phyloP scores from a whole-genome alignment of 2,797 vertebrate genomes.

The Chrosomus eos region DNA sequence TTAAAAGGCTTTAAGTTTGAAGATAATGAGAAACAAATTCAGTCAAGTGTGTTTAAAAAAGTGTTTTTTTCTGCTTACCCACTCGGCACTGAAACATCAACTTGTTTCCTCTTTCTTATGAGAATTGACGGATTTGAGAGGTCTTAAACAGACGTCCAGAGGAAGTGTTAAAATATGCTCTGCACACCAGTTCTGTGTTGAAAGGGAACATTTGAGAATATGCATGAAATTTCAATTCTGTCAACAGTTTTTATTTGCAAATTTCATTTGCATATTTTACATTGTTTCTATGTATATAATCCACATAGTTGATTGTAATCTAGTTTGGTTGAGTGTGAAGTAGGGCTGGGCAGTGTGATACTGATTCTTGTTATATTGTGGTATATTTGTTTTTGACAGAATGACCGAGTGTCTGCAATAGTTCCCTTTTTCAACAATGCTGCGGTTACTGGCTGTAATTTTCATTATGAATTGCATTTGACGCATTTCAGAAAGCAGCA shows the following conservation, averaged over 20 bases:
- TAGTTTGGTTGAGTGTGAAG: not conserved
- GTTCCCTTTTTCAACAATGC: not conserved
- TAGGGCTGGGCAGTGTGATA: not conserved
- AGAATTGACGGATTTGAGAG: constrained; percentile 10
- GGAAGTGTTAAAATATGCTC: constrained; percentile 27
- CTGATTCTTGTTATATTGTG: not conserved
- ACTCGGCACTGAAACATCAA: constrained; percentile 39
- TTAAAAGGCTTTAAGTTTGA: not conserved
- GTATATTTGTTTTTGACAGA: not conserved
- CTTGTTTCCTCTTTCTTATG: constrained; percentile 52
- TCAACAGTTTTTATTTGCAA: not conserved
- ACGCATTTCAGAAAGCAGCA: not conserved
- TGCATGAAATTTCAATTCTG: not conserved
- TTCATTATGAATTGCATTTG: not conserved
- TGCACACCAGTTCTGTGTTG: constrained; percentile 3
- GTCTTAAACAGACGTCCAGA: constrained; percentile 21
- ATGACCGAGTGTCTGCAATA: not conserved
- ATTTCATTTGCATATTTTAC: too few species aligned
- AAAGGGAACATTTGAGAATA: not conserved
- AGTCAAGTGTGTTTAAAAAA: not conserved
- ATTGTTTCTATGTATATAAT: too few species aligned
- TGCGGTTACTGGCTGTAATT: not conserved
- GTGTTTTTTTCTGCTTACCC: constrained; percentile 57
- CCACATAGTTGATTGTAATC: too few species aligned
- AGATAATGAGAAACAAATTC: not conserved